Evolutionary conservation across 2,113 vertebrate species (phyloP), one percentile per base, ranked within the genome.

Genomic region (Cyphomyrus plagiostoma): DNA sequence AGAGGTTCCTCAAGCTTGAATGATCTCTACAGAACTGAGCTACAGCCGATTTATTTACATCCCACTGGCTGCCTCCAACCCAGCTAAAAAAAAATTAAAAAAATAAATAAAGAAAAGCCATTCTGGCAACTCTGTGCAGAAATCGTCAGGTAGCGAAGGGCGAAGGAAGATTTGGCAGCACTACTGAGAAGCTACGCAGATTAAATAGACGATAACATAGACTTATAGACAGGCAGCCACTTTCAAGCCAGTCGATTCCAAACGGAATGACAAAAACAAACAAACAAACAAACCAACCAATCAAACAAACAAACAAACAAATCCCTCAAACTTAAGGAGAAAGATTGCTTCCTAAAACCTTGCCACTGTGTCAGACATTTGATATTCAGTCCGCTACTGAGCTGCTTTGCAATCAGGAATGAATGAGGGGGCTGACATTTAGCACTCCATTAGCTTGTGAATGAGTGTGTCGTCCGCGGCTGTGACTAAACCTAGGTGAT

Each of bases 381-480:
- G 48, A 23, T 26, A 82, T 87, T 66, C 35, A 82, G 45, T 88
- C 48, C 45, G 9, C 66, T 87, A 17, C 45, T 8, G 30, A 52
- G 53, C 42, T 35, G 19, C 80, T 62, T 84, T 8, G 9, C 80
- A 62, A 58, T 85, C 21, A 42, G 30, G 77, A 84, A 26, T n/a
- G 42, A 4, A 4, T 4, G 21, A 17, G 62, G 62, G 62, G n/a
- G 62, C 17, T 62, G 83, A 90, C 85, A 87, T 48, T 48, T 86
- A 87, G 52, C n/a, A 70, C 21, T 52, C 39, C 84, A 90, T 87
- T 87, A 90, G 56, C 85, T n/a, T 50, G 21, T 50, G 30, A 42
- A 26, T 49, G 84, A 50, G 30, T 53, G 87, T 42, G 39, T 49
- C 9, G 42, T 70, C 21, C 21, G 21, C 13, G n/a, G 21, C 30